Percentiles rank a stretch among this genome's conserved stretches.
phyloP scores from a whole-genome alignment of 2,888 invertebrate species.

The Chaetoderma sp. region DNA sequence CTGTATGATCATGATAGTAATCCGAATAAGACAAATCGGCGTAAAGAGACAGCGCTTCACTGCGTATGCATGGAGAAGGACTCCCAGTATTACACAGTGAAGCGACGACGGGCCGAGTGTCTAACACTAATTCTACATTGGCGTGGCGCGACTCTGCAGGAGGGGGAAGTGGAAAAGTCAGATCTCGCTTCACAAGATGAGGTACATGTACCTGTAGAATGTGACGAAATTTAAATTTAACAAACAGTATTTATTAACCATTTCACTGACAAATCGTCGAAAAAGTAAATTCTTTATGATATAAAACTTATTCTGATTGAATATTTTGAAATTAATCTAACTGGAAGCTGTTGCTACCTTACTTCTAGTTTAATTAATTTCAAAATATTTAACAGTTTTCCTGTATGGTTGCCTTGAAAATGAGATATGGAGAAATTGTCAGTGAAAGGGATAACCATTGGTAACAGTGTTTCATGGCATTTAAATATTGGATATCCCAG shows the following conservation, averaged over 20 bases:
- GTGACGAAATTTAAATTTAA: not conserved
- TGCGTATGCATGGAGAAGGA: conserved; percentile 72
- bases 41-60: conserved; percentile 77
- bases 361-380: no score
- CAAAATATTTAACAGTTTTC: no score
- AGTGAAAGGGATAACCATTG: conserved; percentile 1
- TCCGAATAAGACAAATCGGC: conserved; percentile 78
- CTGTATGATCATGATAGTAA: conserved; percentile 77
- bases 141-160: conserved; percentile 73
- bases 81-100: conserved; percentile 52
- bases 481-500: no score
- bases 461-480: not conserved
- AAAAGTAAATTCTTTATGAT: no score
- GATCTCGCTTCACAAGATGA: conserved; percentile 75
- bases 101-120: conserved; percentile 74
- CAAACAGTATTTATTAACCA: no score
- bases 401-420: no score
- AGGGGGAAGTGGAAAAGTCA: conserved; percentile 74
- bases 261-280: no score
- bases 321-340: no score
- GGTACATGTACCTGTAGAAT: conserved; percentile 65
- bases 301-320: no score
- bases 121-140: conserved; percentile 76
- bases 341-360: no score
- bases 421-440: no score